phyloP scores from a whole-genome alignment of 1,140 invertebrate genomes.

The Micrasema longulum region DNA sequence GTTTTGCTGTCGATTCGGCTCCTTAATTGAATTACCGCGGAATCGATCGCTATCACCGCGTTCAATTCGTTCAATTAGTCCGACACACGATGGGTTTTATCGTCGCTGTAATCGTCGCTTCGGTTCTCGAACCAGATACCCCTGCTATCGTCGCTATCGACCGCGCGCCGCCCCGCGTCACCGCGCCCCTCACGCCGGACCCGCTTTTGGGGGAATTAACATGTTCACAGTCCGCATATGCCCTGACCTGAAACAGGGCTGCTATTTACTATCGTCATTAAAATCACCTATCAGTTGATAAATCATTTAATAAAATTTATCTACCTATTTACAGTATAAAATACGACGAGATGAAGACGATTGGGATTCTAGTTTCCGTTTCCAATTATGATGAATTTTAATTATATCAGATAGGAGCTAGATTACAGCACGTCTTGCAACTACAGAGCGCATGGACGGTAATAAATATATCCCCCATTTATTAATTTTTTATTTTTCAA shows the following conservation, averaged over 20 bases:
- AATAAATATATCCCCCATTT: too few species aligned
- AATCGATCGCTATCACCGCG: slow-evolving; percentile 10
- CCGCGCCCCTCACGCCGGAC: neutral
- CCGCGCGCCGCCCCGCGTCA: neutral
- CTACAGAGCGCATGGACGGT: too few species aligned
- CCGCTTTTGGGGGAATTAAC: slow-evolving; percentile 31
- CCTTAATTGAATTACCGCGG: slow-evolving; percentile 28
- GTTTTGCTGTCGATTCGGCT: neutral
- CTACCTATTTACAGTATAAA: too few species aligned
- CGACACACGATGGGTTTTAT: slow-evolving; percentile 18
- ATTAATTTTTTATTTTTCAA: too few species aligned
- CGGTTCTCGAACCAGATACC: neutral
- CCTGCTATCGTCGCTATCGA: slow-evolving; percentile 4
- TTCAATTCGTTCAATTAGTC: slow-evolving; percentile 32
- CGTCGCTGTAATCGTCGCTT: too few species aligned
- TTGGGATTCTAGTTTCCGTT: too few species aligned
- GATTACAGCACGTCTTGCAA: too few species aligned
- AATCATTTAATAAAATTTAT: too few species aligned
- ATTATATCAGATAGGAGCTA: too few species aligned
- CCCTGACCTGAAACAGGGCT: slow-evolving; percentile 13
- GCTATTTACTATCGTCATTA: too few species aligned
- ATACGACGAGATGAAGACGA: too few species aligned
- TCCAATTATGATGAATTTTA: too few species aligned
- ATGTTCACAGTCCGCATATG: slow-evolving; percentile 17
- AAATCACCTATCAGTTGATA: neutral